Conservation (phyloP, 2,888 invertebrate genomes). For the Griposia aprilina region DNA sequence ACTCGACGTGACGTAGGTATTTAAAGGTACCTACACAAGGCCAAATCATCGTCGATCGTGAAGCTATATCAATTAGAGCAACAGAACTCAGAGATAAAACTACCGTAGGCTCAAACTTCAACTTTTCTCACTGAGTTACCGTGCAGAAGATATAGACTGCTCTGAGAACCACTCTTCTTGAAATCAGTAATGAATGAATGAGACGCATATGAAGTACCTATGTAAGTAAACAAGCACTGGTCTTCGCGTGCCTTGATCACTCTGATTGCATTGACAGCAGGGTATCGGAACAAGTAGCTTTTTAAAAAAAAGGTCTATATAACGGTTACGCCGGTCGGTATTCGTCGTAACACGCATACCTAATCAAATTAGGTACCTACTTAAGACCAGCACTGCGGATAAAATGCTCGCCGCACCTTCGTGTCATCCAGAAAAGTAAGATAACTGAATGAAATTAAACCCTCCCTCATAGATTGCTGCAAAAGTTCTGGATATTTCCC, state of each 20-base stretch:
- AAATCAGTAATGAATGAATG: slow-evolving; percentile 3
- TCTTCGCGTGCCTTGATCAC: neutral
- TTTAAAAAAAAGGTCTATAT: neutral
- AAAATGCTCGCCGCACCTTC: neutral
- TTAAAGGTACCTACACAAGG: too few relatives aligned
- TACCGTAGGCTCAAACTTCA: neutral
- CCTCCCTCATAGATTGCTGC: slow-evolving; percentile 13
- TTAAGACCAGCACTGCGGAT: neutral
- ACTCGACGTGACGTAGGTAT: neutral
- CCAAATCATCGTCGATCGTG: neutral
- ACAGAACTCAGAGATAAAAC: neutral
- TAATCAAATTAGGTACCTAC: neutral
- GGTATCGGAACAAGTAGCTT: neutral
- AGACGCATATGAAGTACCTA: slow-evolving; percentile 14
- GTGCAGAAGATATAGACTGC: slow-evolving; percentile 4
- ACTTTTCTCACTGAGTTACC: neutral
- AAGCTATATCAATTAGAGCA: neutral
- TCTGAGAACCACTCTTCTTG: neutral
- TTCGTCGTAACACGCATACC: neutral
- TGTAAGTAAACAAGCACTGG: slow-evolving; percentile 16
- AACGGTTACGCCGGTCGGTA: neutral
- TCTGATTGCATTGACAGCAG: neutral
- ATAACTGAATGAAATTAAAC: slow-evolving; percentile 9
- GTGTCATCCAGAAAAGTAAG: slow-evolving; percentile 8
- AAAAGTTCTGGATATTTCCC: neutral